Evolutionary conservation across 2,888 invertebrate genomes (phyloP).

Genomic region (Lacanobia wlatinum): DNA sequence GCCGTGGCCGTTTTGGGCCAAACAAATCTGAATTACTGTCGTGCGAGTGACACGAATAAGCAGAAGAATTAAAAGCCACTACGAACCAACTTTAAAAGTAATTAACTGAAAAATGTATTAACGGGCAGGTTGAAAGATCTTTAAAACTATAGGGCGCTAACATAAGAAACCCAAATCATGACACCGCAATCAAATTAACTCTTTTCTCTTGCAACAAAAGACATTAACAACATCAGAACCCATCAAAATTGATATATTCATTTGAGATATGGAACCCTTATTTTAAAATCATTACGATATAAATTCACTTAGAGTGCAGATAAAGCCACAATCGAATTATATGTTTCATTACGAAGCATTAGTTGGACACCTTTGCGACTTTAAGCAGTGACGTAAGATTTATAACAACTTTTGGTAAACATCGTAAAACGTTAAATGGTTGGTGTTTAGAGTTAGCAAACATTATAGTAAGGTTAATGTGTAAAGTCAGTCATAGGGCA

Average conservation of each 20-base stretch:
- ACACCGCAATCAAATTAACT: constrained; percentile 16
- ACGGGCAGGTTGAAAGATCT: background rate
- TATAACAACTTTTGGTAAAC: constrained; percentile 23
- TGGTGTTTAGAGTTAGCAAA: background rate
- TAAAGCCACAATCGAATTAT: constrained; percentile 87
- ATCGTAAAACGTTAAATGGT: constrained; percentile 24
- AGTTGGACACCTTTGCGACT: constrained; percentile 58
- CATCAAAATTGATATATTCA: constrained; percentile 70
- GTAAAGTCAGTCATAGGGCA: background rate
- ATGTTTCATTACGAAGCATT: constrained; percentile 79
- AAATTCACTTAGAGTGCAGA: constrained; percentile 83
- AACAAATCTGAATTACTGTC: background rate
- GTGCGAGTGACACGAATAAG: background rate
- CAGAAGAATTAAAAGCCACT: background rate
- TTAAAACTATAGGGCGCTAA: too few species aligned
- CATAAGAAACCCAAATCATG: background rate
- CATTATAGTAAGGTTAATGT: background rate
- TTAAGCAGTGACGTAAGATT: constrained; percentile 29
- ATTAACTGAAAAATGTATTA: background rate
- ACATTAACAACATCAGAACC: constrained; percentile 36
- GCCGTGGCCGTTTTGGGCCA: background rate
- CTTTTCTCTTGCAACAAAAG: constrained; percentile 37
- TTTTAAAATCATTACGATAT: constrained; percentile 82
- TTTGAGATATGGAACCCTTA: constrained; percentile 74
- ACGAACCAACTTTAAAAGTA: background rate